Conservation (phyloP, 2,797 vertebrate genomes). For the Steatocranus sp. region DNA sequence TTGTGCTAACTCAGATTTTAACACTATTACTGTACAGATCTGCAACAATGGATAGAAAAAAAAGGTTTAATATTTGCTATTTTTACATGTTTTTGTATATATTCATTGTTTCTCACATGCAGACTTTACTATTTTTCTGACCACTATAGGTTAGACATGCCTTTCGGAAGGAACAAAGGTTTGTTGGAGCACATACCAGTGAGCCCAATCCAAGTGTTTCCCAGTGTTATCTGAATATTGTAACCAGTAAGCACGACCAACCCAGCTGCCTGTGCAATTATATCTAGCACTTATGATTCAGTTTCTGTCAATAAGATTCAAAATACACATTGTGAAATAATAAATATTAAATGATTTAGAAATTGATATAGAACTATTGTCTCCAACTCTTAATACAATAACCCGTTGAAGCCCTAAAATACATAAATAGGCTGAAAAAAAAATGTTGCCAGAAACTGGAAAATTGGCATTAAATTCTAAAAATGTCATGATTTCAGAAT, state of each 20-base stretch:
- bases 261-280: neutral
- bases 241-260: neutral
- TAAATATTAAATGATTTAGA: neutral
- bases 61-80: neutral
- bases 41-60: neutral
- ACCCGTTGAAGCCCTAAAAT: neutral
- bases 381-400: neutral
- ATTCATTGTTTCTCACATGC: neutral
- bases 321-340: neutral
- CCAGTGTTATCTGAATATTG: neutral
- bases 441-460: neutral
- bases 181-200: neutral
- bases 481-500: neutral
- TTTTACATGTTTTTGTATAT: neutral
- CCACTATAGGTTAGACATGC: neutral
- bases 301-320: neutral
- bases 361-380: neutral
- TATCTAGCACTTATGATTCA: neutral
- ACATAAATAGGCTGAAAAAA: neutral
- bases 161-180: neutral
- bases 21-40: neutral
- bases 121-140: neutral
- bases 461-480: neutral
- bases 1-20: neutral
- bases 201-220: neutral